phyloP scores from a whole-genome alignment of 35 echinoderm and acorn worm species.

The Chiridota heheva region DNA sequence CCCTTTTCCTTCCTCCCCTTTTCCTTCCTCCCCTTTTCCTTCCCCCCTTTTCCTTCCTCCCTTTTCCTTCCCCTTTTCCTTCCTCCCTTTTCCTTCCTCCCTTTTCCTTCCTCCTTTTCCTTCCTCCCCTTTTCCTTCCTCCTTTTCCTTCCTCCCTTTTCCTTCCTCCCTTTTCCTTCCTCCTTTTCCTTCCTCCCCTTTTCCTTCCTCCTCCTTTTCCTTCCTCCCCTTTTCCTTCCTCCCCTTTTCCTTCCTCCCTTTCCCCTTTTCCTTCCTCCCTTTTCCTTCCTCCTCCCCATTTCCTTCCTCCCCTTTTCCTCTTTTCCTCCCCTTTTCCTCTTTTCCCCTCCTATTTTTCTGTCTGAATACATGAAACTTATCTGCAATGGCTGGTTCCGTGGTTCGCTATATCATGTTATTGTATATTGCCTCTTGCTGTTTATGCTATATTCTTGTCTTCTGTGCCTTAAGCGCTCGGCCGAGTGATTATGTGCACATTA shows the following conservation, averaged over 20 bases:
- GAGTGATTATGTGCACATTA: too few relatives aligned
- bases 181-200: neutral
- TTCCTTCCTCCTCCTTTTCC: neutral
- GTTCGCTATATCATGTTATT: too few relatives aligned
- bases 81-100: neutral
- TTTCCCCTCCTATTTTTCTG: constrained; percentile 18
- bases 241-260: neutral
- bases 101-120: neutral
- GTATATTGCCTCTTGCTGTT: too few relatives aligned
- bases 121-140: neutral
- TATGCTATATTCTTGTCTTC: too few relatives aligned
- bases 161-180: neutral
- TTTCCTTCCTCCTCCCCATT: neutral
- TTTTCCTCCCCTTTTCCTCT: neutral
- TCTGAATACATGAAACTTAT: neutral
- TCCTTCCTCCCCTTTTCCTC: neutral
- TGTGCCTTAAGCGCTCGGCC: too few relatives aligned
- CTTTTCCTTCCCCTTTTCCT: neutral
- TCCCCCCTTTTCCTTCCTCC: neutral
- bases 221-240: neutral
- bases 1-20: neutral
- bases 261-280: neutral
- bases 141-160: neutral
- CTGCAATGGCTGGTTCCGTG: too few relatives aligned
- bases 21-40: neutral